phyloP scores from a whole-genome alignment of 2,113 vertebrate genomes.

The Saiga tatarica region DNA sequence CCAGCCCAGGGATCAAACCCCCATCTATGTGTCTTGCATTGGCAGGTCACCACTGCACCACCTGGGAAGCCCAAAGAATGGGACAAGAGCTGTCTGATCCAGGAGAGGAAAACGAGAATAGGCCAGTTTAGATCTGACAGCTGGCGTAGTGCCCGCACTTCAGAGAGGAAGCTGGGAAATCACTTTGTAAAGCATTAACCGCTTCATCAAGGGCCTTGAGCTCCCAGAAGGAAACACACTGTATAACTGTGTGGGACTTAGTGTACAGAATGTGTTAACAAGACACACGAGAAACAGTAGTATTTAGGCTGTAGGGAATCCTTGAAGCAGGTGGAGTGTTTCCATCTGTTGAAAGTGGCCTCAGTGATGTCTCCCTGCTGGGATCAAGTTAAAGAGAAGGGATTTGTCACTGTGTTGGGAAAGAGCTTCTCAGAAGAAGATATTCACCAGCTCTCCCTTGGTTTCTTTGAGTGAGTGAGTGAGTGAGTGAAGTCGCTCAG shows the following conservation, averaged over 20 bases:
- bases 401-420: constrained; percentile 38
- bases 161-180: constrained; percentile 11
- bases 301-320: constrained; percentile 15
- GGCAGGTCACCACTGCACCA: background rate
- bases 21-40: background rate
- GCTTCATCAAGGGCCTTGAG: constrained; percentile 36
- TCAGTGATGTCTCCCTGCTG: constrained; percentile 22
- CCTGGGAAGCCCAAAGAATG: background rate
- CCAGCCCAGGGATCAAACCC: background rate
- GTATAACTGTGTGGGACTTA: constrained; percentile 7
- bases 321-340: constrained; percentile 41
- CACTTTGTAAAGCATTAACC: constrained; percentile 21
- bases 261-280: constrained; percentile 27
- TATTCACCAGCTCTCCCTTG: background rate
- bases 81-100: background rate
- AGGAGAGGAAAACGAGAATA: background rate
- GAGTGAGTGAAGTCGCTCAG: too few species aligned
- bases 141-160: background rate
- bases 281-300: constrained; percentile 21
- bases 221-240: constrained; percentile 6
- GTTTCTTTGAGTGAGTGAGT: background rate
- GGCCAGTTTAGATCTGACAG: background rate
- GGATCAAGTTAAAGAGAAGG: constrained; percentile 52
- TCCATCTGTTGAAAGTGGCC: constrained; percentile 34
- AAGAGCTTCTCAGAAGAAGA: constrained; percentile 23